A percentile compares a stretch with the other conserved stretches of the same genome.
Evolutionary conservation across 2,888 invertebrate genomes (phyloP).

Genomic region (Heliothis peltigera): DNA sequence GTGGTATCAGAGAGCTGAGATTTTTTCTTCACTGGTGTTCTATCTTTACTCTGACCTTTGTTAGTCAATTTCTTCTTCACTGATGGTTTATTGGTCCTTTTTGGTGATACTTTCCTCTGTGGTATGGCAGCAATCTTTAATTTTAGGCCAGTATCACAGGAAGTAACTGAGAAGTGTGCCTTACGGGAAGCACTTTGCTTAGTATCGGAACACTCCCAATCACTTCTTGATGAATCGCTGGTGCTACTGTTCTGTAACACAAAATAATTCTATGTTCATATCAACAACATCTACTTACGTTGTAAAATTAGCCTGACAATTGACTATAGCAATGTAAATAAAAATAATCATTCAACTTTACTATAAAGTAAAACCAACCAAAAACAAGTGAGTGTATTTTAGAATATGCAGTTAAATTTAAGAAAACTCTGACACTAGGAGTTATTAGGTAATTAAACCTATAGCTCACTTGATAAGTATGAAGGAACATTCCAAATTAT

Average conservation of each 20-base stretch:
- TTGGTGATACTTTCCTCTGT: slow-evolving; percentile 81
- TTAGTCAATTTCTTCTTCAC: slow-evolving; percentile 78
- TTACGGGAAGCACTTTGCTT: slow-evolving; percentile 79
- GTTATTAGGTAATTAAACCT: too few species aligned
- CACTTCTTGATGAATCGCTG: slow-evolving; percentile 83
- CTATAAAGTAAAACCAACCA: too few species aligned
- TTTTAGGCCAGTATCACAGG: slow-evolving; percentile 90
- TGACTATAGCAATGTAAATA: too few species aligned
- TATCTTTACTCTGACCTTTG: slow-evolving; percentile 65
- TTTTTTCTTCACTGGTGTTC: slow-evolving; percentile 73
- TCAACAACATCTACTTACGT: background rate
- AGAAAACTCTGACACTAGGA: too few species aligned
- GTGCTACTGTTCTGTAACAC: slow-evolving; percentile 82
- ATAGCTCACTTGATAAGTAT: too few species aligned
- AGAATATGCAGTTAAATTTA: too few species aligned
- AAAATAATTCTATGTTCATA: slow-evolving; percentile 4
- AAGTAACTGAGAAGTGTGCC: slow-evolving; percentile 91
- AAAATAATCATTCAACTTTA: too few species aligned
- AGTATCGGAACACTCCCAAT: slow-evolving; percentile 82
- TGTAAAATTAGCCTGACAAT: too few species aligned
- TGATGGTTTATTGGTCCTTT: slow-evolving; percentile 77
- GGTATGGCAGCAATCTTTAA: slow-evolving; percentile 91
- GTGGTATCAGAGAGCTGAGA: slow-evolving; percentile 81
- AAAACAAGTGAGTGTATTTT: too few species aligned
- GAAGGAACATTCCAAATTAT: too few species aligned